A percentile compares a stretch with the other conserved stretches of the same genome.
Evolutionary conservation across 2,888 invertebrate genomes (phyloP).

Genomic region (Spodoptera littoralis): DNA sequence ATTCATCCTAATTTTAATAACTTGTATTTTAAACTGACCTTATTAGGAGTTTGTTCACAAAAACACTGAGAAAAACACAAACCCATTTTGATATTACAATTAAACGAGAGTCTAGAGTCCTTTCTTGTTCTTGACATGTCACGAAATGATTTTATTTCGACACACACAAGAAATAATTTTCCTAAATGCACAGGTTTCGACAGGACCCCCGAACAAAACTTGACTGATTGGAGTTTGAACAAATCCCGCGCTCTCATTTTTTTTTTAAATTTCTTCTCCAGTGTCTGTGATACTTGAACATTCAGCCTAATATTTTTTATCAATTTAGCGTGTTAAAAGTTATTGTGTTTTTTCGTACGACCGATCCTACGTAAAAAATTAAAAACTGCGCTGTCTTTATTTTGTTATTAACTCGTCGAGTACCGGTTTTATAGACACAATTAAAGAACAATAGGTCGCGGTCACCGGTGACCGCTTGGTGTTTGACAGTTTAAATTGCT

Average conservation of each 20-base stretch:
- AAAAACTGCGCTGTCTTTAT: too few relatives aligned
- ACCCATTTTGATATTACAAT: constrained; percentile 73
- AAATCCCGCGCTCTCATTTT: constrained; percentile 50
- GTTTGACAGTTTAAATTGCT: too few relatives aligned
- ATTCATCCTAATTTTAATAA: constrained; percentile 25
- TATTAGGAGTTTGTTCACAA: constrained; percentile 59
- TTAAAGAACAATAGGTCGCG: too few relatives aligned
- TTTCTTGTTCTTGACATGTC: constrained; percentile 66
- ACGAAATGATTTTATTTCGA: constrained; percentile 46
- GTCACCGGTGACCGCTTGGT: too few relatives aligned
- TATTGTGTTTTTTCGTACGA: too few relatives aligned
- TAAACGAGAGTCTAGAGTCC: constrained; percentile 55
- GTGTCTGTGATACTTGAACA: background rate
- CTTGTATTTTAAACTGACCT: constrained; percentile 62
- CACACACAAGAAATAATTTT: constrained; percentile 15
- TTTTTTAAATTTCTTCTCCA: constrained; percentile 20
- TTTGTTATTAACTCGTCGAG: too few relatives aligned
- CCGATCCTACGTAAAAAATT: too few relatives aligned
- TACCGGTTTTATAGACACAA: too few relatives aligned
- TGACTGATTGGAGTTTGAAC: constrained; percentile 2
- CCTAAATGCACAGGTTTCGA: constrained; percentile 63
- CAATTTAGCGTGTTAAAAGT: too few relatives aligned
- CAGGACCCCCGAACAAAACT: constrained; percentile 52
- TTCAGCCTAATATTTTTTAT: constrained; percentile 26
- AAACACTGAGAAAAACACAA: constrained; percentile 75